Base-by-base conservation (phyloP, 2,797 vertebrate species). In the Pipistrellus kuhlii region DNA sequence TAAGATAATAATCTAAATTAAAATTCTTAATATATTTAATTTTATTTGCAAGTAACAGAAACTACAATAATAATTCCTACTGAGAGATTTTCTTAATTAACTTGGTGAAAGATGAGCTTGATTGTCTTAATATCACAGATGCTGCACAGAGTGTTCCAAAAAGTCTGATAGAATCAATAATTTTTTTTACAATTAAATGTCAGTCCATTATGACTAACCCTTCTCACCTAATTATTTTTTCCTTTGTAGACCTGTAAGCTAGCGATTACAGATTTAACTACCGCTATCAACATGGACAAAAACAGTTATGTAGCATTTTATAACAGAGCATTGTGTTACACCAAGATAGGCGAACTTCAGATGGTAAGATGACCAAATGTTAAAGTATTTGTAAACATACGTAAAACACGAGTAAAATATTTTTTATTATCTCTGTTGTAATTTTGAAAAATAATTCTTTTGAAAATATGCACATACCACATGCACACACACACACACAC, bases 311-410 rank as follows among this genome's bases (percentile, higher is more conserved):
- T 98, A 94, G 98, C 98, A 17, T 98, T 98, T 97, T 99, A 98
- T 96, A 99, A 98, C 92, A 98, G 98, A 96, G 98, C 97, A 11
- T 55, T 98, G 73, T 98, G 98, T 95, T 98, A 98, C 69, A 98
- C 98, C 66, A 96, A 98, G 80, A 95, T 98, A 93, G 97, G 96
- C 87, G 97, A 98, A 92, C 96, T 98, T 96, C 85, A 96, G 76
- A 95, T 97, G 97, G 98, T 99, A 97, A 91, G 91, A 85, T 59
- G 44, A 71, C 85, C 13, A 57, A 35, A 84, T 18, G 3, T 72
- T 91, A 62, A 92, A 89, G 25, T 27, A 84, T 72, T 82, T 78
- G 7, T 71, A 78, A 85, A 66, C 8, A 59, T 18, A 17, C 75
- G 76, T 69, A 85, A 90, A 92, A 14, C 66, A 82, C 13, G 13